phyloP scores from a whole-genome alignment of 2,888 invertebrate species.

The Abrostola triplasia region DNA sequence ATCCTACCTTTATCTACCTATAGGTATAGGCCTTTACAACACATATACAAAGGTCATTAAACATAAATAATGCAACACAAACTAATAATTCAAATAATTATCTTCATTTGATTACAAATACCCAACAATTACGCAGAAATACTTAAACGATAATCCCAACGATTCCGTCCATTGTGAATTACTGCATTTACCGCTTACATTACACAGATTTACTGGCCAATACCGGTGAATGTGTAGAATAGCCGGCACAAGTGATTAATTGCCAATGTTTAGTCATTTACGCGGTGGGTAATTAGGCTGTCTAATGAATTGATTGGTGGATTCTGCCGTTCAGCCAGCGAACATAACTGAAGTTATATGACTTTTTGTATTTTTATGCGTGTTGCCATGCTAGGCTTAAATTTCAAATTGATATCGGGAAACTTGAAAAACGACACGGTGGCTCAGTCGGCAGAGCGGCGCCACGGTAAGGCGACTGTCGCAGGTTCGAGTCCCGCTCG shows the following conservation, averaged over 20 bases:
- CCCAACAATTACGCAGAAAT: conserved; percentile 11
- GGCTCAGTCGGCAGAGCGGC: too few relatives aligned
- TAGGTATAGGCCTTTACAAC: too few relatives aligned
- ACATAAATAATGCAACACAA: background rate
- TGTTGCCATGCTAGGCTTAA: too few relatives aligned
- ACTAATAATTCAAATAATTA: background rate
- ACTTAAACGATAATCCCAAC: conserved; percentile 18
- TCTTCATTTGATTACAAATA: conserved; percentile 27
- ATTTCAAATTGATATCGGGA: too few relatives aligned
- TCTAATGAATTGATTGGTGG: conserved; percentile 51
- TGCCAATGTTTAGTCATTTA: conserved; percentile 42
- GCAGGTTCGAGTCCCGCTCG: too few relatives aligned
- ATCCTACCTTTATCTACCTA: too few relatives aligned
- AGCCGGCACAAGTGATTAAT: conserved; percentile 52
- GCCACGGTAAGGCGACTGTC: too few relatives aligned
- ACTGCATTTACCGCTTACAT: conserved; percentile 21
- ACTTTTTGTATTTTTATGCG: too few relatives aligned
- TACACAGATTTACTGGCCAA: conserved; percentile 25
- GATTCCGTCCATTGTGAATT: conserved; percentile 27
- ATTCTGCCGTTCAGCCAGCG: conserved; percentile 36
- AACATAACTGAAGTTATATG: conserved; percentile 22
- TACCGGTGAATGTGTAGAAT: conserved; percentile 29
- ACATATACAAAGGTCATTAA: too few relatives aligned
- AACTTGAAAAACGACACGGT: too few relatives aligned
- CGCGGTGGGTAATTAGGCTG: conserved; percentile 50